A percentile compares a stretch with the other conserved stretches of the same genome.
phyloP scores from a whole-genome alignment of 2,888 invertebrate genomes.

The Branchellion lobata region DNA sequence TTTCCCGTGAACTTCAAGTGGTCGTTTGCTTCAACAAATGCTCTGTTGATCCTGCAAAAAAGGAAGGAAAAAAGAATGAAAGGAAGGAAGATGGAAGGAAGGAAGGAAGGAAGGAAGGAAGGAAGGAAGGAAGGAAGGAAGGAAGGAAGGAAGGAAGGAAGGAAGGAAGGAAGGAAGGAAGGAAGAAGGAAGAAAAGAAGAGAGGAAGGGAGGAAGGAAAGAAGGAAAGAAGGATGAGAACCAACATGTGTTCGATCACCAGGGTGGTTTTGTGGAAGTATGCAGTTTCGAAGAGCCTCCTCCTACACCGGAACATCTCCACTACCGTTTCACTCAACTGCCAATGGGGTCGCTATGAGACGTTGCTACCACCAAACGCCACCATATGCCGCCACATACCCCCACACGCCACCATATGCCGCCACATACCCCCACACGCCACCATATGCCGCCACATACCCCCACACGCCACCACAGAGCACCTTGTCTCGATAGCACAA shows the following conservation, averaged over 20 bases:
- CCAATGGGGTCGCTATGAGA: not conserved
- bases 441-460: too few relatives aligned
- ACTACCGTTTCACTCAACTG: not conserved
- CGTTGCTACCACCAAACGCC: not conserved
- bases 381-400: too few relatives aligned
- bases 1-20: not conserved
- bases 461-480: too few relatives aligned
- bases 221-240: not conserved
- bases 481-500: slow-evolving; percentile 51
- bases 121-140: not conserved
- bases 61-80: too few relatives aligned
- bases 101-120: too few relatives aligned
- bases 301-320: slow-evolving; percentile 57
- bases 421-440: too few relatives aligned
- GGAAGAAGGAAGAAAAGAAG: not conserved
- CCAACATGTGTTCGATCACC: slow-evolving; percentile 64
- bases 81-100: too few relatives aligned
- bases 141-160: not conserved
- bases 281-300: slow-evolving; percentile 58
- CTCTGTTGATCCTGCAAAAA: slow-evolving; percentile 23
- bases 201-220: not conserved
- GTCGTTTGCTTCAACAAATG: slow-evolving; percentile 23
- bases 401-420: too few relatives aligned
- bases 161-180: not conserved
- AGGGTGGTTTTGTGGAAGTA: slow-evolving; percentile 65